These are phyloP conservation scores for Rhadina sibilatrix DNA, from an alignment of 2,113 vertebrate genomes.

Conservation along the genomic window DNA sequence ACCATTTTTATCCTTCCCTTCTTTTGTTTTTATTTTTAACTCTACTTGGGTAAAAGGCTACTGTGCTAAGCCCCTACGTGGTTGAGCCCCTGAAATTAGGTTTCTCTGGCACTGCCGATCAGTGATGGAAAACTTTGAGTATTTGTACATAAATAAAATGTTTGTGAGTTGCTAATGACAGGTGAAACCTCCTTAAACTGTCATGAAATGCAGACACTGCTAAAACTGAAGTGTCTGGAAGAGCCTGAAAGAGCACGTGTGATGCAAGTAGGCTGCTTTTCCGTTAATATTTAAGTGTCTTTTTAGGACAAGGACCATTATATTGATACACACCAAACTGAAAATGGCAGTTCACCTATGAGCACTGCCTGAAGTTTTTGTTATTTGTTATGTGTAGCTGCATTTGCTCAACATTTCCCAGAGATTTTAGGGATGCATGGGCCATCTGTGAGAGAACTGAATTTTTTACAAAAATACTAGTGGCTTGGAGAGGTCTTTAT, in stretches of 20 bases:
- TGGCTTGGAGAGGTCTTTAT: not conserved
- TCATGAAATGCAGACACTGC: not conserved
- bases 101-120: not conserved
- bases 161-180: not conserved
- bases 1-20: not conserved
- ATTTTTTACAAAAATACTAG: not conserved
- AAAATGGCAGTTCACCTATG: slow-evolving; percentile 3
- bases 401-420: not conserved
- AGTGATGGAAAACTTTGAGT: not conserved
- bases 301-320: not conserved
- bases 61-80: not conserved
- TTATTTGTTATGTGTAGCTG: not conserved
- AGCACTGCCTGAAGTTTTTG: not conserved
- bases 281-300: not conserved
- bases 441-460: not conserved
- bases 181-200: not conserved
- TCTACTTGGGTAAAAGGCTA: not conserved
- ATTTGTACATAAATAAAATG: not conserved
- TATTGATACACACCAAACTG: not conserved
- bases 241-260: not conserved
- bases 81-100: not conserved
- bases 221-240: not conserved
- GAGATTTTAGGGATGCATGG: not conserved
- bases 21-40: not conserved
- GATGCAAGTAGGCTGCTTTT: not conserved